Conservation (phyloP, 2,888 invertebrate genomes). For the Papilio gigon region DNA sequence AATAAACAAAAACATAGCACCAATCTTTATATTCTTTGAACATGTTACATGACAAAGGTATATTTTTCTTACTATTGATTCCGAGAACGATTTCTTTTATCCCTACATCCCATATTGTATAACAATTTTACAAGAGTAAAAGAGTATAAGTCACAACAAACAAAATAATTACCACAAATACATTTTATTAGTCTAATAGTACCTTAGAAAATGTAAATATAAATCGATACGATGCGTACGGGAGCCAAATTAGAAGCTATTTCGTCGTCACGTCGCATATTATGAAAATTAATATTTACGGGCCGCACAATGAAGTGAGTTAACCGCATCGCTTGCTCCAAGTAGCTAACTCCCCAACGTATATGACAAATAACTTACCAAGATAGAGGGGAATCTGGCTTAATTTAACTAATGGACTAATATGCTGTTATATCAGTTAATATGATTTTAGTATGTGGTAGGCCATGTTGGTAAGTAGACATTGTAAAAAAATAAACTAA, state of each 20-base stretch:
- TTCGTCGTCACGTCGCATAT: conserved; percentile 53
- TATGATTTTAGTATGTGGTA: conserved; percentile 14
- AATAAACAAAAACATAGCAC: neutral
- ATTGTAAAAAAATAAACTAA: neutral
- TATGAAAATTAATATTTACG: conserved; percentile 73
- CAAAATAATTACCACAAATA: neutral
- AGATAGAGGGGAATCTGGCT: conserved; percentile 75
- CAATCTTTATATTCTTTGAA: neutral
- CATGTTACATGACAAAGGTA: neutral
- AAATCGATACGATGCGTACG: neutral
- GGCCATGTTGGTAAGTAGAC: neutral
- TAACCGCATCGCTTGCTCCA: conserved; percentile 74
- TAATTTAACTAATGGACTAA: conserved; percentile 80
- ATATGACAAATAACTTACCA: conserved; percentile 75
- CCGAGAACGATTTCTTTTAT: too few species aligned
- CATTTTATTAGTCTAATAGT: neutral
- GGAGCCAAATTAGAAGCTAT: conserved; percentile 44
- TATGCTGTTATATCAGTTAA: conserved; percentile 48
- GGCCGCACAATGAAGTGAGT: conserved; percentile 73
- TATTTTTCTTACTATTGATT: too few species aligned
- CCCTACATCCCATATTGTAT: too few species aligned
- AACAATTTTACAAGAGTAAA: neutral
- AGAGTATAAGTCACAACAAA: neutral
- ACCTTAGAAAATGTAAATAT: neutral
- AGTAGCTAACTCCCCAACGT: conserved; percentile 65